phyloP scores from a whole-genome alignment of 2,888 invertebrate genomes.

The Crioceris asparagi region DNA sequence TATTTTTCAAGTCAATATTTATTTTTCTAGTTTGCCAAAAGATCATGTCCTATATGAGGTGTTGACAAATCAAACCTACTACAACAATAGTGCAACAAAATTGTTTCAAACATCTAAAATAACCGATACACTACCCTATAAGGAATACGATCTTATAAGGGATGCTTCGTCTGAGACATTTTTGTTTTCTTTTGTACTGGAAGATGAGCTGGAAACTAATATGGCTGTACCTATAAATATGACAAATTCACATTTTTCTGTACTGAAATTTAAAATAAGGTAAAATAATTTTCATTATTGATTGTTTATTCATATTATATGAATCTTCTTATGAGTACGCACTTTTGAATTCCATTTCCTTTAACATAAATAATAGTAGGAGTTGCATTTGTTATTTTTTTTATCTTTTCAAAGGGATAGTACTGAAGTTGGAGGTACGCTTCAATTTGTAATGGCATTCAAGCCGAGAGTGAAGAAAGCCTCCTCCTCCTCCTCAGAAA shows the following conservation, averaged over 20 bases:
- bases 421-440: constrained; percentile 70
- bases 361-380: no score
- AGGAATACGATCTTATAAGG: constrained; percentile 36
- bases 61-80: constrained; percentile 13
- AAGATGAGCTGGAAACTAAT: constrained; percentile 45
- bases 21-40: constrained; percentile 11
- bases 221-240: constrained; percentile 57
- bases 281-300: no score
- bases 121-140: constrained; percentile 24
- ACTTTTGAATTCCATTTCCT: no score
- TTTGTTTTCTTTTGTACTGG: constrained; percentile 62
- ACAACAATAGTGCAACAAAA: constrained; percentile 15
- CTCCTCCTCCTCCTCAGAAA: no score
- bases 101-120: constrained; percentile 16
- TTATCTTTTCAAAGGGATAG: no score
- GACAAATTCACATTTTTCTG: constrained; percentile 50
- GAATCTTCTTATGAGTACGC: no score
- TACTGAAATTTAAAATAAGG: constrained; percentile 60
- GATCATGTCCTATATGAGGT: constrained; percentile 8
- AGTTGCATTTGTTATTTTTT: no score
- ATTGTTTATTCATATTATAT: no score
- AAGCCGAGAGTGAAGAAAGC: constrained; percentile 41
- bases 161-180: constrained; percentile 66
- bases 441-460: constrained; percentile 60
- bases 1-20: constrained; percentile 11